Base-by-base conservation (phyloP, 1,140 invertebrate genomes). In the Octopus sinensis region DNA sequence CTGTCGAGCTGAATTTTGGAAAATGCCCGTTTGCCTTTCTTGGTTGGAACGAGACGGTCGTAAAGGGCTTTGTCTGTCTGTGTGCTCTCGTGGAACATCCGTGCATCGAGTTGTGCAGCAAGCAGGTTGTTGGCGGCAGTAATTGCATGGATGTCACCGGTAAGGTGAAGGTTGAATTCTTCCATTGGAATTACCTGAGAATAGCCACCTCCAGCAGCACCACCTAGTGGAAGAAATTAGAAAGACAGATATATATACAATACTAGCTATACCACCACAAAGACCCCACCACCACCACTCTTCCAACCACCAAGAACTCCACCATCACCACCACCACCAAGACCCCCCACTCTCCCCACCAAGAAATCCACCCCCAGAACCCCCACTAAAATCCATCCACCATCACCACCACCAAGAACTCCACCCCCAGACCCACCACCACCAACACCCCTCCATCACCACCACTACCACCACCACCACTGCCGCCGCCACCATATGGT, bases 91-190 rank as follows among this genome's bases (percentile, higher is more conserved):
- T 99, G 98, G 91, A 99, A 99, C 86, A 98, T 97, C 87, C 98
- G 93, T 4, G 97, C 95, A 90, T 99, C 97, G 83, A 94, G 92
- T 80, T 93, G 92, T 43, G 93, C 98, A 30, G 98, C 97, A 1
- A 99, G 90, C 6, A 99, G 92, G 92, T 99, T 99, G 91, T 99
- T 99, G 7, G 98, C 98, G 5, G 97, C 97, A 1, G 96, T 96
- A 5, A 99, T 95, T 0, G 98, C 98, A 91, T 99, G 98, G 84
- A 99, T 99, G 89, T 99, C 98, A 23, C 98, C 98, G 7, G 98
- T 99, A 77, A 99, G 92, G 91, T 99, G 98, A 10, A 99, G 93
- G 92, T 99, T 99, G 90, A 99, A 99, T 87, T 99, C 98, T 91
- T 99, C 98, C 98, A 99, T 99, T 0, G 98, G 98, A 86, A 99